Conservation (phyloP, 1,140 invertebrate genomes). For the Hyphantria cunea region DNA sequence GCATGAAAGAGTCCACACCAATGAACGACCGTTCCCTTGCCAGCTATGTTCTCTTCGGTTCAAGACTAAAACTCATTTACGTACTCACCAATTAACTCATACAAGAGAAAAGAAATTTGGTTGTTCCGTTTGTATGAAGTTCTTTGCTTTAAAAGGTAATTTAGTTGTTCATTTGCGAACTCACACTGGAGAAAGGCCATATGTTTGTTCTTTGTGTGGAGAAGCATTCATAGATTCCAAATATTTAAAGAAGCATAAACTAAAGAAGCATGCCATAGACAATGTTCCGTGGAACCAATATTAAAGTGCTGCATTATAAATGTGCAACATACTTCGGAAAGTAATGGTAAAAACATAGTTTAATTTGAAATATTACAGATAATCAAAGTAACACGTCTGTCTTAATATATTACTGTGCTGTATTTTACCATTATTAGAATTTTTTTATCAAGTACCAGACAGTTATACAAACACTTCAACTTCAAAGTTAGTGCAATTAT, state of each 20-base stretch:
- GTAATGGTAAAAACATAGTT: too few relatives aligned
- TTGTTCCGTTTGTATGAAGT: conserved; percentile 81
- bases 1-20: conserved; percentile 82
- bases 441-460: too few relatives aligned
- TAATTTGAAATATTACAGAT: too few relatives aligned
- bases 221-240: conserved; percentile 82
- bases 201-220: conserved; percentile 84
- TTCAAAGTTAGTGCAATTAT: too few relatives aligned
- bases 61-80: conserved; percentile 81
- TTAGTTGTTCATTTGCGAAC: conserved; percentile 78
- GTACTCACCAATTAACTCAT: conserved; percentile 81
- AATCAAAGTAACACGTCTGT: too few relatives aligned
- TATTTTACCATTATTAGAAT: too few relatives aligned
- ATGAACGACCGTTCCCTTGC: conserved; percentile 81
- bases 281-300: conserved; percentile 75
- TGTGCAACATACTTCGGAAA: too few relatives aligned
- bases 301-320: conserved; percentile 12
- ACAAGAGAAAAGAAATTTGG: conserved; percentile 80
- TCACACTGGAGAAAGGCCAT: conserved; percentile 84
- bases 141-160: conserved; percentile 78
- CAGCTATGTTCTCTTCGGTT: conserved; percentile 80
- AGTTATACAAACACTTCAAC: too few relatives aligned
- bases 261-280: conserved; percentile 75
- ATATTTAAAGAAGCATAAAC: conserved; percentile 79
- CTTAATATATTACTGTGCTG: too few relatives aligned